phyloP scores from a whole-genome alignment of 1,140 invertebrate species.

The Pomacea maculata region DNA sequence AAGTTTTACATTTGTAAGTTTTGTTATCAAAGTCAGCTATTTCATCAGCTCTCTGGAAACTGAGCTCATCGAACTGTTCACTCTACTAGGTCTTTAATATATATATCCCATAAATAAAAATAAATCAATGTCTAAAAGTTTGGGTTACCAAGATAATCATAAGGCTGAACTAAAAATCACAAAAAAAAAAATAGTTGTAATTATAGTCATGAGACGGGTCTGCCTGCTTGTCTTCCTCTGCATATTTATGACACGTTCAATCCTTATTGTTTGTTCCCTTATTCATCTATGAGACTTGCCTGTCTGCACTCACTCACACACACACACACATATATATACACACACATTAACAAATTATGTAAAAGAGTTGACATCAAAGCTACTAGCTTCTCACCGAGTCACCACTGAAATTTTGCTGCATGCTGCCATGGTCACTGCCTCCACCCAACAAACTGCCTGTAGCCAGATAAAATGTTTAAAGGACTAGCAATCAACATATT shows the following conservation, averaged over 20 bases:
- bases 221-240: not conserved
- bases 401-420: constrained; percentile 56
- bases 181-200: no score
- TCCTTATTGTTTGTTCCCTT: not conserved
- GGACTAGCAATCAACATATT: no score
- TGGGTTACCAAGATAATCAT: no score
- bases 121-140: no score
- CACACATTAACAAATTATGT: not conserved
- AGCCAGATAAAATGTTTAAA: not conserved
- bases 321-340: not conserved
- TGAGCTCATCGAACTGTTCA: no score
- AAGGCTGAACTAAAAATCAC: no score
- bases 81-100: no score
- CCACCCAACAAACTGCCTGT: constrained; percentile 19
- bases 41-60: no score
- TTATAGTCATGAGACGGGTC: no score
- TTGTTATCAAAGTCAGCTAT: no score
- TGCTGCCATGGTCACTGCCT: constrained; percentile 34
- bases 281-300: not conserved
- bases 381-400: constrained; percentile 48
- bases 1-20: no score
- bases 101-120: no score
- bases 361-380: not conserved
- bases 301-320: not conserved
- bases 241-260: not conserved